Conservation (phyloP, 2,888 invertebrate species). For the Epinotia brunnichana region DNA sequence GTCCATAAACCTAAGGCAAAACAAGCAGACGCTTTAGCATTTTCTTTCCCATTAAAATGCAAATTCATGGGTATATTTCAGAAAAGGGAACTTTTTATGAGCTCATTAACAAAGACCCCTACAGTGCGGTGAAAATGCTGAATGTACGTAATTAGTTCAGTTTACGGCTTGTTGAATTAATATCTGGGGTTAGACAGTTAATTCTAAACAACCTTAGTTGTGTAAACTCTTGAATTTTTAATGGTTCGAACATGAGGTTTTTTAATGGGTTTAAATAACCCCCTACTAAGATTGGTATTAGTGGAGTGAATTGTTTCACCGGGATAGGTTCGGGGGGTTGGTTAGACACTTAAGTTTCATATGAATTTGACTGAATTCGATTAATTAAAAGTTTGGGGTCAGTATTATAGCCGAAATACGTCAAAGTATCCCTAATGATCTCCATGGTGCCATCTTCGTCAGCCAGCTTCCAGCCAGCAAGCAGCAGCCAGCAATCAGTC, state of each 20-base stretch:
- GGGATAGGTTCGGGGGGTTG: too few relatives aligned
- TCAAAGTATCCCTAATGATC: too few relatives aligned
- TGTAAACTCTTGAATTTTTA: not conserved
- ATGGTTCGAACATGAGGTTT: not conserved
- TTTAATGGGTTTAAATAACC: not conserved
- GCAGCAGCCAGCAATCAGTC: too few relatives aligned
- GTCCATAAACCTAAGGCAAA: not conserved
- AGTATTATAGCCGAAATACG: too few relatives aligned
- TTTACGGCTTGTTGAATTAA: slow-evolving; percentile 60
- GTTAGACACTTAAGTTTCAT: too few relatives aligned
- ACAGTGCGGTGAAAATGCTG: slow-evolving; percentile 63
- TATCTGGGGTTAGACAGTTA: slow-evolving; percentile 56
- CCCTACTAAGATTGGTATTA: too few relatives aligned
- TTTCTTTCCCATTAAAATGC: slow-evolving; percentile 73
- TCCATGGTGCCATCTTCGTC: too few relatives aligned
- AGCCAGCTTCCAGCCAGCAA: too few relatives aligned
- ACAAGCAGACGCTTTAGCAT: slow-evolving; percentile 53
- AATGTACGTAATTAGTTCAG: slow-evolving; percentile 65
- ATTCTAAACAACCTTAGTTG: slow-evolving; percentile 45
- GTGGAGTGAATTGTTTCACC: too few relatives aligned
- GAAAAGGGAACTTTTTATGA: slow-evolving; percentile 67
- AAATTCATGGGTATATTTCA: slow-evolving; percentile 70
- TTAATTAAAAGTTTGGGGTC: too few relatives aligned
- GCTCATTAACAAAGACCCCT: slow-evolving; percentile 66
- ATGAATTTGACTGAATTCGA: too few relatives aligned